Conservation (phyloP, 2,797 vertebrate species). For the Clarias pachynema region DNA sequence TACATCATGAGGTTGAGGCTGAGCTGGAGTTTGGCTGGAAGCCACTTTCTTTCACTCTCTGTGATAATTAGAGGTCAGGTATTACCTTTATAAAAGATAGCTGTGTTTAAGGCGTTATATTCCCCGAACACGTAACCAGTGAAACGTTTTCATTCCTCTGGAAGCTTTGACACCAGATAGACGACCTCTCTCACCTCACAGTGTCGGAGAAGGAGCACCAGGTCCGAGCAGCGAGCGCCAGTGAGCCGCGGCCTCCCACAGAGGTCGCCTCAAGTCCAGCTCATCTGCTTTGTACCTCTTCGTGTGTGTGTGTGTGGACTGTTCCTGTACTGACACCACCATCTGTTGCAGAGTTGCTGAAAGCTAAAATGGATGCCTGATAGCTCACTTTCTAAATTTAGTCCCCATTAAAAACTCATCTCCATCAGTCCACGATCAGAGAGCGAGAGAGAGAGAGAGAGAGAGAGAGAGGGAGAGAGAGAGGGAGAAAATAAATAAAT, state of each 20-base stretch:
- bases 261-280: slow-evolving; percentile 20
- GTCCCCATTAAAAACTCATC: slow-evolving; percentile 47
- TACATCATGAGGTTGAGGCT: neutral
- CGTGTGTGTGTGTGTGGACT: slow-evolving; percentile 55
- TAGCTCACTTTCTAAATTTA: slow-evolving; percentile 64
- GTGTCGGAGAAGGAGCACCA: neutral
- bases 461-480: neutral
- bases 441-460: neutral
- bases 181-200: neutral
- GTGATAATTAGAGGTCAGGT: neutral
- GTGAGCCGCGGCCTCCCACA: slow-evolving; percentile 19
- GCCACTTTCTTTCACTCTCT: neutral
- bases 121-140: neutral
- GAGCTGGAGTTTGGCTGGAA: neutral
- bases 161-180: neutral
- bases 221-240: neutral
- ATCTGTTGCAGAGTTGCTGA: slow-evolving; percentile 68
- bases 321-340: slow-evolving; percentile 66
- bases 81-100: neutral
- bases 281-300: neutral
- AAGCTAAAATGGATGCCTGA: slow-evolving; percentile 58
- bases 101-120: neutral
- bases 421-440: slow-evolving; percentile 8
- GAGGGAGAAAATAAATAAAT: too few species aligned
- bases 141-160: neutral